phyloP scores from a whole-genome alignment of 2,113 vertebrate species.

The Noturus placidus region DNA sequence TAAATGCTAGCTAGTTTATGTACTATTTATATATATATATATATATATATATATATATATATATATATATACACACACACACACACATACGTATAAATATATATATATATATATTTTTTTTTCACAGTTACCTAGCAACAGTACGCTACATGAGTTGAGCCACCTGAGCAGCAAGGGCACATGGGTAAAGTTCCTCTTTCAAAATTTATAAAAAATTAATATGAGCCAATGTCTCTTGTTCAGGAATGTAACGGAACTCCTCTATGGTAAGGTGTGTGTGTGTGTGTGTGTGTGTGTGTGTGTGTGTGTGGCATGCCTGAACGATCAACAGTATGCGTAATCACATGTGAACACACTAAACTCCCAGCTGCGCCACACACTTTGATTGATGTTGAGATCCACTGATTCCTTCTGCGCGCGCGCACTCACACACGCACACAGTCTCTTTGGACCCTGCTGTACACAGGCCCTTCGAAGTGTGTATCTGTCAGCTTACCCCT shows the following conservation, averaged over 20 bases:
- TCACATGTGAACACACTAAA: conserved; percentile 14
- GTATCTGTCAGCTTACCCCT: conserved; percentile 53
- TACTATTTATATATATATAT: background rate
- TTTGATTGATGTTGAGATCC: conserved; percentile 49
- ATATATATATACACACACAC: too few relatives aligned
- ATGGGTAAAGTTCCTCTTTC: conserved; percentile 7
- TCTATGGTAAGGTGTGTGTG: background rate
- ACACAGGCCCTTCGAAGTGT: conserved; percentile 39
- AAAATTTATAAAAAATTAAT: conserved; percentile 4
- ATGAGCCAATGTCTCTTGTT: background rate
- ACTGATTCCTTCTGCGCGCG: conserved; percentile 33
- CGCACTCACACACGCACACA: conserved; percentile 41
- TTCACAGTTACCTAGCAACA: background rate
- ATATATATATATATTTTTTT: too few relatives aligned
- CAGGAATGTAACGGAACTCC: background rate
- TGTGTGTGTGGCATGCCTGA: conserved; percentile 5
- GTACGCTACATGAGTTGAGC: background rate
- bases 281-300: conserved; percentile 29
- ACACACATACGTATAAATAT: too few relatives aligned
- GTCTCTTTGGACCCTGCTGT: conserved; percentile 56
- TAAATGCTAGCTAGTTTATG: background rate
- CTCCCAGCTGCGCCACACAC: conserved; percentile 32
- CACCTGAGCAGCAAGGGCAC: conserved; percentile 1
- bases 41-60: too few relatives aligned
- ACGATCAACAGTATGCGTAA: conserved; percentile 6